Conservation (phyloP, 1,140 invertebrate species). For the Alviniconcha marisindica region DNA sequence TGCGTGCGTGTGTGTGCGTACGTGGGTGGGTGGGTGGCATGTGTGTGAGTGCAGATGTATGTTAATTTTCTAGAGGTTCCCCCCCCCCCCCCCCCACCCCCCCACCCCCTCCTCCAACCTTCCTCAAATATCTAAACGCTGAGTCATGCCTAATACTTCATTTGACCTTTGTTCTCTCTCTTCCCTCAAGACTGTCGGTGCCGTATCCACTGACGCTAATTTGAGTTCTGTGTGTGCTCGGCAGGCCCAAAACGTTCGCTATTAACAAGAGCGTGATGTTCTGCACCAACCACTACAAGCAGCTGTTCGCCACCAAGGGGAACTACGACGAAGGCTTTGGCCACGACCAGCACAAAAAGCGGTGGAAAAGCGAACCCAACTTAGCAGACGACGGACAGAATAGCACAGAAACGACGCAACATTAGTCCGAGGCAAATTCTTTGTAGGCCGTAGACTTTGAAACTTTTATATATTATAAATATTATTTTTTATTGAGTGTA, state of each 20-base stretch:
- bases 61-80: too few relatives aligned
- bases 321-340: slow-evolving; percentile 90
- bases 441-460: not conserved
- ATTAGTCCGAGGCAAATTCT: slow-evolving; percentile 13
- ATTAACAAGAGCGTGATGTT: slow-evolving; percentile 86
- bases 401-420: slow-evolving; percentile 18
- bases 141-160: too few relatives aligned
- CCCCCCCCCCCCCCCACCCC: too few relatives aligned
- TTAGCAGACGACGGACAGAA: slow-evolving; percentile 28
- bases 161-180: too few relatives aligned
- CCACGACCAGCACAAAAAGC: slow-evolving; percentile 76
- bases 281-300: slow-evolving; percentile 88
- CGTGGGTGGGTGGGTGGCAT: too few relatives aligned
- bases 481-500: not conserved
- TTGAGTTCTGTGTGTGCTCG: too few relatives aligned
- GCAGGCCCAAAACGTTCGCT: slow-evolving; percentile 87
- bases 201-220: too few relatives aligned
- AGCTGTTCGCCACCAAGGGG: slow-evolving; percentile 88
- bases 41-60: too few relatives aligned
- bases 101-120: too few relatives aligned
- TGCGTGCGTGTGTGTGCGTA: too few relatives aligned
- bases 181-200: too few relatives aligned
- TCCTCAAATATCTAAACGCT: too few relatives aligned
- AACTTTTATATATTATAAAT: not conserved
- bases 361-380: slow-evolving; percentile 70